Base-by-base conservation (phyloP, 2,797 vertebrate species). In the Phrynocephalus guinanensis region DNA sequence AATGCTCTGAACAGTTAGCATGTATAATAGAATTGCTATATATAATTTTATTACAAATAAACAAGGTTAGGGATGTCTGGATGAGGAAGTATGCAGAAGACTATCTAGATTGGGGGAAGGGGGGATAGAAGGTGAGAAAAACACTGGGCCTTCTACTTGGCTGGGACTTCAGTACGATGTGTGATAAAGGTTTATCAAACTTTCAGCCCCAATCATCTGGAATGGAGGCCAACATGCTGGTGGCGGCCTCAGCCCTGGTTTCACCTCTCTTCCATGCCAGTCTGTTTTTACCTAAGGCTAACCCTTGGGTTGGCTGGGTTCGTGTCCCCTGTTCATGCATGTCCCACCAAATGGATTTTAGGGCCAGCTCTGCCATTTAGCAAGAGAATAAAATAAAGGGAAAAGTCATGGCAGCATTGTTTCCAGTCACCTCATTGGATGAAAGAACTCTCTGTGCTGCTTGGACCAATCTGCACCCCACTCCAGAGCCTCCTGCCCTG, bases 1-100 rank as follows among this genome's bases (percentile, higher is more conserved):
- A 84, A 60, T 50, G 44, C 56, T 79, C 56, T 11, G 8, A 70
- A 79, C 28, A 33, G 18, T 80, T 68, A 75, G 52, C 8, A 56
- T 48, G 6, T 79, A 26, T 33, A 38, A 33, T 72, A 33, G 26
- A 38, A 86, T 63, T 83, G 30, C n/a, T n/a, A 18, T 60, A 70
- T 52, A 70, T 75, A 73, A 81, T 82, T n/a, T 78, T 68, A 50
- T 78, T 77, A 44, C 24, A 83, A 78, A 66, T 72, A 50, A 80
- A 84, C 38, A 48, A 16, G 44, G 16, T 24, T 84, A 13, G 52
- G 11, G 22, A 33, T 10, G 52, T 24, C 60, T 33, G 28, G 9
- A 38, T 48, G n/a, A 33, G 38, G 6, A 75, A 13, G 63, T 60
- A 50, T 50, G 26, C 8, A 38, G 48, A n/a, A 4, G 33, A 33